Evolutionary conservation across 1,140 invertebrate species (phyloP), one percentile per base, ranked within the genome.

Genomic region (Chelonus insularis): DNA sequence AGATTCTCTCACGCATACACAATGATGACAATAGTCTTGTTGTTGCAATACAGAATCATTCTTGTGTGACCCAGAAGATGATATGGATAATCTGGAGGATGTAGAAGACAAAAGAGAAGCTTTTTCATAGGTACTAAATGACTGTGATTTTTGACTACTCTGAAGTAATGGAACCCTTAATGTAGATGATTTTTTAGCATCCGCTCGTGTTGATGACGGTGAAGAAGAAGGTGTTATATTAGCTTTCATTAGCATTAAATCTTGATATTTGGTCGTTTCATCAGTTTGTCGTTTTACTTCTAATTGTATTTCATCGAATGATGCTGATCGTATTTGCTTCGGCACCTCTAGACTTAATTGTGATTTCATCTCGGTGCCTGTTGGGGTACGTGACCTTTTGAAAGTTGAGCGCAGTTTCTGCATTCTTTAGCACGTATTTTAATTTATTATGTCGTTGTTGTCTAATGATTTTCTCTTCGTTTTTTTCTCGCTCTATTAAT

Each of bases 321-420:
- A 93, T 36, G 91, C 91, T 37, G 91, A 92, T 56, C 79, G 77
- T 67, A 93, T 88, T 84, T 93, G 91, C 73, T 92, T 92, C 34
- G 92, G 91, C 58, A 93, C 91, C 76, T 93, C 92, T 59, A 94
- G 85, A 76, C 91, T 93, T 82, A 89, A 92, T 76, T 93, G 91
- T 58, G 90, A 91, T 83, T 93, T 93, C 91, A 93, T 93, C 78
- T 93, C 91, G 66, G 90, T 89, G 51, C 91, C 91, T 50, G 91
- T 94, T 29, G 92, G 92, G 57, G 92, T 93, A 62, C 89, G 86
- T 68, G 91, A 93, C 68, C 91, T 86, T 79, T 90, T 92, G 83
- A 94, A 92, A 52, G 91, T 92, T 73, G 89, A 91, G 65, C 91
- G 88, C 82, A 93, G 83, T 71, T 88, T 86, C 80, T 92, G 90